Base-by-base conservation (phyloP, 2,113 vertebrate species). In the Daboia siamensis region DNA sequence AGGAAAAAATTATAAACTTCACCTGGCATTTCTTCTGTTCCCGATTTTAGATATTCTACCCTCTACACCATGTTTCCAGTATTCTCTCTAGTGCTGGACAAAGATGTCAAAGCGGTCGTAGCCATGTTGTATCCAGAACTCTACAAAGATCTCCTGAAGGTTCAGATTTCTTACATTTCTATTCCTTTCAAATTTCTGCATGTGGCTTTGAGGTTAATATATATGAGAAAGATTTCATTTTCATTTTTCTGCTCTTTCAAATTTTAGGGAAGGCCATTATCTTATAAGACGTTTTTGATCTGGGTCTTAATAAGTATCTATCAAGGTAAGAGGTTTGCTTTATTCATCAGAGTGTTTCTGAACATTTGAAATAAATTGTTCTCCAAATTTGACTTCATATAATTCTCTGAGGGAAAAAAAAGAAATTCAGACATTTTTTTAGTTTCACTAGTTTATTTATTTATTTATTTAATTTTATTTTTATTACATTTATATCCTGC, bases 241-340 rank as follows among this genome's bases (percentile, higher is more conserved):
- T 59, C 46, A 5, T 89, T 86, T 29, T 39, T 2, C 0, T 90
- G 33, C n/a, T 5, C 12, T 64, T 21, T 80, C 21, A 2, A 0
- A 12, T 10, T 59, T 52, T 90, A 99, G 99, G 99, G 99, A 26
- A 98, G 99, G 84, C 99, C 99, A 0, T 95, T 99, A 0, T 99
- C 99, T 2, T 99, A 99, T 96, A 99, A 99, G 97, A 99, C 99
- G 0, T 99, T 99, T 97, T 97, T 99, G 90, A 98, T 99, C 96
- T 99, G 99, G 99, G 99, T 99, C 93, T 95, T 99, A 93, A 99
- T 99, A 95, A 99, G 99, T 96, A 99, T 99, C 96, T 99, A 99
- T 95, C 99, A 99, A 99, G 99, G 99, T 99, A 98, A 98, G 97
- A 87, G 57, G n/a, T 74, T 1, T 1, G 2, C 29, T 1, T 15